Evolutionary conservation across 1,140 invertebrate genomes (phyloP).

Genomic region (Pseudomyrmex gracilis): DNA sequence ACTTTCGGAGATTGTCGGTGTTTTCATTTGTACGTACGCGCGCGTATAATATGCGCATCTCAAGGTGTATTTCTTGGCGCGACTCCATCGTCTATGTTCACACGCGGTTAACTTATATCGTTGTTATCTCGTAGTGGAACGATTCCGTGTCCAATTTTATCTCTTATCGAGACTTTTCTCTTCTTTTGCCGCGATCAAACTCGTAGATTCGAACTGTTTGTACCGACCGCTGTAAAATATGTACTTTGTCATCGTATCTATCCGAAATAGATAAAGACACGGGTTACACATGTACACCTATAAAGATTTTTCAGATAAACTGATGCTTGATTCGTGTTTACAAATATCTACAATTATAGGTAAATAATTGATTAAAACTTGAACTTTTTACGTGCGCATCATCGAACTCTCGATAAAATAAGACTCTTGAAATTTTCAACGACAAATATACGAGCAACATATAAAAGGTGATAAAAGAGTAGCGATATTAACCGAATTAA

Average conservation of each 20-base stretch:
- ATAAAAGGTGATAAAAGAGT: no score
- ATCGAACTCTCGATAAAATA: no score
- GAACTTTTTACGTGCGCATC: no score
- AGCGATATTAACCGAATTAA: neutral
- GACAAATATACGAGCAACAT: no score
- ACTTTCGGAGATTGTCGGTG: neutral
- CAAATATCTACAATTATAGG: no score
- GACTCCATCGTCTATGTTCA: constrained; percentile 61
- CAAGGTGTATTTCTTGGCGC: constrained; percentile 64
- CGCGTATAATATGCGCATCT: constrained; percentile 45
- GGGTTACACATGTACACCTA: neutral
- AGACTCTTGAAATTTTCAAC: no score
- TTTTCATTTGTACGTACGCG: constrained; percentile 27
- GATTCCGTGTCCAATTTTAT: constrained; percentile 59
- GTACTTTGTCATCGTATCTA: no score
- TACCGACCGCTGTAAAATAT: no score
- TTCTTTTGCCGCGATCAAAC: constrained; percentile 14
- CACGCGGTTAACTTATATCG: constrained; percentile 44
- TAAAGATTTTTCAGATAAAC: no score
- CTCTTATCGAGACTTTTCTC: constrained; percentile 19
- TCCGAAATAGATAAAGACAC: neutral
- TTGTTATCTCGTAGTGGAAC: constrained; percentile 67
- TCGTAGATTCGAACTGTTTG: neutral
- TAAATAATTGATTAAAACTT: no score
- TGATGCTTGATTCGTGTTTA: no score